Percentiles rank a stretch among this genome's conserved stretches.
phyloP scores from a whole-genome alignment of 1,140 invertebrate species.

The Trissolcus basalis region DNA sequence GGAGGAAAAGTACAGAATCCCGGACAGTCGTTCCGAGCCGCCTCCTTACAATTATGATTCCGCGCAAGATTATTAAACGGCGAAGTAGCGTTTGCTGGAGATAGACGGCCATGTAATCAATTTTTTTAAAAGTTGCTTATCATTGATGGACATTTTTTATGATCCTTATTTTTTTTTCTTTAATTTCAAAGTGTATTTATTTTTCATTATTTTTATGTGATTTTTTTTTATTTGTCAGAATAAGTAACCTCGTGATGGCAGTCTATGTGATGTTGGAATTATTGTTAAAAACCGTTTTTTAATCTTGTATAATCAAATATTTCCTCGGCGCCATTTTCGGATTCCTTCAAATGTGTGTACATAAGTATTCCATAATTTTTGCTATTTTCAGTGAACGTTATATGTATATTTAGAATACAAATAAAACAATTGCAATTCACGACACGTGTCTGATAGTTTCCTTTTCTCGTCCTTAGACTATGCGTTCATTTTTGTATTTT shows the following conservation, averaged over 20 bases:
- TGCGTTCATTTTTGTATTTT: too few species aligned
- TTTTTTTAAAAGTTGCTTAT: slow-evolving; percentile 28
- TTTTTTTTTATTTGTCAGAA: neutral
- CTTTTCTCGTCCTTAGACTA: too few species aligned
- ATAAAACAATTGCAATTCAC: slow-evolving; percentile 11
- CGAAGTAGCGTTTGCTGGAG: neutral
- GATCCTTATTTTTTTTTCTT: slow-evolving; percentile 9
- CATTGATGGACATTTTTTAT: slow-evolving; percentile 5
- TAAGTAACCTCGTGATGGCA: neutral
- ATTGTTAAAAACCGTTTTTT: slow-evolving; percentile 3
- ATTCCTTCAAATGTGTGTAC: slow-evolving; percentile 31
- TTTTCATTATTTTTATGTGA: neutral
- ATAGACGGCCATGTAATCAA: slow-evolving; percentile 14
- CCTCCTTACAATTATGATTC: slow-evolving; percentile 50
- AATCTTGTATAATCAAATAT: slow-evolving; percentile 1
- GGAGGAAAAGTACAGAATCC: slow-evolving; percentile 56
- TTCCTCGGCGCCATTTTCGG: slow-evolving; percentile 9
- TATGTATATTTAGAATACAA: slow-evolving; percentile 42
- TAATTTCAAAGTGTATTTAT: neutral
- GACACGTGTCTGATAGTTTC: neutral
- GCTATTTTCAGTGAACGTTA: slow-evolving; percentile 33
- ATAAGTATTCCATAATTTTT: slow-evolving; percentile 36
- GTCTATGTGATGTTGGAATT: slow-evolving; percentile 6
- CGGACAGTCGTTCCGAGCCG: slow-evolving; percentile 42
- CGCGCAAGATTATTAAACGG: slow-evolving; percentile 43